Conservation (phyloP, 1,140 invertebrate species). For the Elymnias hypermnestra region DNA sequence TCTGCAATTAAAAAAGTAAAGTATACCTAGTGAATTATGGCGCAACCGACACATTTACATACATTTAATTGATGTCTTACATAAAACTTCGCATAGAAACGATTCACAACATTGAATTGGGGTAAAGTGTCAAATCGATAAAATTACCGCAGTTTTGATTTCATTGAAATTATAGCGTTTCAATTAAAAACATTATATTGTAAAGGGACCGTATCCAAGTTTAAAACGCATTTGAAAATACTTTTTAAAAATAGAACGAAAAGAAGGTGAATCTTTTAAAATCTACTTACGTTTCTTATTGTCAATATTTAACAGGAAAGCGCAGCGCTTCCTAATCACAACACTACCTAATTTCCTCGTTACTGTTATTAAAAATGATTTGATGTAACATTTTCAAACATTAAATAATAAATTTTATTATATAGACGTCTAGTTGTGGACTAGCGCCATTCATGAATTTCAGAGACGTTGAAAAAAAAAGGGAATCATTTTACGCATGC, state of each 20-base stretch:
- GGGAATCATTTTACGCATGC: constrained; percentile 54
- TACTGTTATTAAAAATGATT: constrained; percentile 44
- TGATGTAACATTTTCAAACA: constrained; percentile 62
- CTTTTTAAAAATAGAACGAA: constrained; percentile 14
- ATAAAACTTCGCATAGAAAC: constrained; percentile 29
- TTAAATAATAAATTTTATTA: constrained; percentile 59
- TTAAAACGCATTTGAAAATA: too few relatives aligned
- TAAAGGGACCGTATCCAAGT: too few relatives aligned
- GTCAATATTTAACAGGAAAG: constrained; percentile 49
- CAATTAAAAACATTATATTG: too few relatives aligned
- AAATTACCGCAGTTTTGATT: constrained; percentile 76
- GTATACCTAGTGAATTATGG: too few relatives aligned
- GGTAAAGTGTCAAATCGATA: constrained; percentile 73
- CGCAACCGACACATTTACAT: constrained; percentile 6
- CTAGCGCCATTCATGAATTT: constrained; percentile 67
- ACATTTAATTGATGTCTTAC: constrained; percentile 24
- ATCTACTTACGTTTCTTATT: constrained; percentile 50
- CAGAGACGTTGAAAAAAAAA: constrained; percentile 50
- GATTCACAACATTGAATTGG: constrained; percentile 55
- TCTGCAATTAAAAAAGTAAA: too few relatives aligned
- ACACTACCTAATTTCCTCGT: constrained; percentile 66
- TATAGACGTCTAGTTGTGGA: constrained; percentile 51
- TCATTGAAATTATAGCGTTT: constrained; percentile 19
- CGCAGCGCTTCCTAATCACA: constrained; percentile 31
- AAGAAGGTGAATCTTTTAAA: background rate